phyloP scores from a whole-genome alignment of 2,888 invertebrate genomes.

The Deroplatys truncata region DNA sequence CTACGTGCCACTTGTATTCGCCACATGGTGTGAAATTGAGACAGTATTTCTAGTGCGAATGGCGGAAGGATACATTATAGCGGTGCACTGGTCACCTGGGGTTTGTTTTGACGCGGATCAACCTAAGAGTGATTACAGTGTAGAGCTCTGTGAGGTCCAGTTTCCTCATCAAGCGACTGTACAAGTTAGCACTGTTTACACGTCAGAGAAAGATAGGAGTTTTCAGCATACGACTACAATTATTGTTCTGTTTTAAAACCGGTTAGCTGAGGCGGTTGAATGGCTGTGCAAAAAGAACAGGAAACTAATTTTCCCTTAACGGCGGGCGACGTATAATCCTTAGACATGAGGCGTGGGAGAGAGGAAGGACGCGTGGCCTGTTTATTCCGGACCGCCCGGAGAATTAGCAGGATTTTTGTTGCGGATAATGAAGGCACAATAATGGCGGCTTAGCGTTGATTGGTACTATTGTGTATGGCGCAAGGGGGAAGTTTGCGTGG shows the following conservation, averaged over 20 bases:
- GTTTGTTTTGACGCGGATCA: too few relatives aligned
- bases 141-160: not conserved
- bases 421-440: slow-evolving; percentile 25
- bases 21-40: too few relatives aligned
- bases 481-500: not conserved
- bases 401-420: slow-evolving; percentile 2
- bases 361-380: not conserved
- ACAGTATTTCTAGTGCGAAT: too few relatives aligned
- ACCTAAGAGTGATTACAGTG: too few relatives aligned
- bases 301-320: not conserved
- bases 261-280: not conserved
- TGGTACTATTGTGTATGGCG: slow-evolving; percentile 10
- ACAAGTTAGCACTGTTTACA: not conserved
- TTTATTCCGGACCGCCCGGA: not conserved
- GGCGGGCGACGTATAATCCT: not conserved
- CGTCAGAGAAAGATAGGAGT: not conserved
- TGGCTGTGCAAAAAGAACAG: not conserved
- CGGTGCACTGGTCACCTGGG: too few relatives aligned
- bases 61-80: too few relatives aligned
- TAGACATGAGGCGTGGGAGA: not conserved
- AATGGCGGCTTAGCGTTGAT: slow-evolving; percentile 25
- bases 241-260: not conserved
- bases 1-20: too few relatives aligned
- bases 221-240: not conserved
- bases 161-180: not conserved